phyloP scores from a whole-genome alignment of 1,140 invertebrate species.

The Drosophila sulfurigaster region DNA sequence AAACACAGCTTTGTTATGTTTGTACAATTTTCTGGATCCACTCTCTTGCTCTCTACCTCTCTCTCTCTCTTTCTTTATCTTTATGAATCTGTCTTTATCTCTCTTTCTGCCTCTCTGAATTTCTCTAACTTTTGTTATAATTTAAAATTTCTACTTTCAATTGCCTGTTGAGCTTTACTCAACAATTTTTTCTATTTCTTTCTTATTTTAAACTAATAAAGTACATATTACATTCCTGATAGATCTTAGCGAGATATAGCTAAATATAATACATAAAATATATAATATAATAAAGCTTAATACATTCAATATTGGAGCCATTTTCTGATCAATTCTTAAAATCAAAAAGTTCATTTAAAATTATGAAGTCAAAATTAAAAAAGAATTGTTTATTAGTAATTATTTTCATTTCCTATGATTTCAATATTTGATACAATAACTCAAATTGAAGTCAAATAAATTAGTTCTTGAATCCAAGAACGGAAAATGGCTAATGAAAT shows the following conservation, averaged over 20 bases:
- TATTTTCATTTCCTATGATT: too few relatives aligned
- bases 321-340: not conserved
- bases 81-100: constrained; percentile 4
- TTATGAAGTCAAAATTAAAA: not conserved
- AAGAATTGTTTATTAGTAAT: not conserved
- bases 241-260: not conserved
- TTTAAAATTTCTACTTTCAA: constrained; percentile 20
- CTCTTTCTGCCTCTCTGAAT: not conserved
- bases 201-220: constrained; percentile 12
- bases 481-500: too few relatives aligned
- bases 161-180: constrained; percentile 29
- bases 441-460: too few relatives aligned
- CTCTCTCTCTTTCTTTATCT: constrained; percentile 6
- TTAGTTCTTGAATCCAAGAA: too few relatives aligned
- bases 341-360: not conserved
- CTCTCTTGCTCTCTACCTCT: constrained; percentile 9
- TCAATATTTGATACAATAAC: not conserved
- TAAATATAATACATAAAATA: not conserved
- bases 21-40: constrained; percentile 30
- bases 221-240: not conserved
- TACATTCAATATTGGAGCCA: not conserved
- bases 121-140: constrained; percentile 18
- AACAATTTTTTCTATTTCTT: constrained; percentile 14
- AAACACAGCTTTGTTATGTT: constrained; percentile 58
- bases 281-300: not conserved